Evolutionary conservation across 2,113 vertebrate species (phyloP), one percentile per base, ranked within the genome.

Genomic region (Rhinoderma darwinii): DNA sequence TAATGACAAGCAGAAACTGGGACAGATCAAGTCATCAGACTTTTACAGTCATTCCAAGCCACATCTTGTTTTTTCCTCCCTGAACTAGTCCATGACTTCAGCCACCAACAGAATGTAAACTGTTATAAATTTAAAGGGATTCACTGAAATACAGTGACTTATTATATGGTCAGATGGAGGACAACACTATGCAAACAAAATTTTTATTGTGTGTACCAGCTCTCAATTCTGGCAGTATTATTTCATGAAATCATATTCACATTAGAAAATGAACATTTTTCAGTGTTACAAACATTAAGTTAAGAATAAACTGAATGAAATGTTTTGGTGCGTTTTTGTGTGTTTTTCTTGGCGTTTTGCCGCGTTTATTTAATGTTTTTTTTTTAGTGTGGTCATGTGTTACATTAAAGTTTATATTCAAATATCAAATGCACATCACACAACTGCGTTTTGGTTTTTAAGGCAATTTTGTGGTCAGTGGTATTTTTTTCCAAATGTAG

Each of bases 1-100:
- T 54, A 59, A 80, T 80, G 77, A 56, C 77, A 37, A 56, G 30
- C 77, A 79, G 47, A 80, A 8, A 56, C 51, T 37, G 32, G 25
- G 50, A 80, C 77, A 56, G 50, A 56, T 37, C 50, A 56, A 37
- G 32, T 32, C 76, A 20, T 78, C n/a, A 32, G 75, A 56, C 30
- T 39, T 59, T 37, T 59, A 59, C 20, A 80, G 51, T 39, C 32
- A 56, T 56, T 80, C 51, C 50, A 56, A 59, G 30, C 50, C 51
- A 59, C 20, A 54, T 59, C 32, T 54, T 77, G 3, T 20, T 4
- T 37, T 76, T 30, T n/a, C 6, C 27, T 66, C 3, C 61, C 14
- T 8, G 14, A n/a, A 22, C 22, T 59, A 25, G 35, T 39, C 51
- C 77, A 80, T 39, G 32, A 39, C 50, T 59, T 80, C 77, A 80